Evolutionary conservation across 2,113 vertebrate species (phyloP).

Genomic region (Cranoglanis bouderius): DNA sequence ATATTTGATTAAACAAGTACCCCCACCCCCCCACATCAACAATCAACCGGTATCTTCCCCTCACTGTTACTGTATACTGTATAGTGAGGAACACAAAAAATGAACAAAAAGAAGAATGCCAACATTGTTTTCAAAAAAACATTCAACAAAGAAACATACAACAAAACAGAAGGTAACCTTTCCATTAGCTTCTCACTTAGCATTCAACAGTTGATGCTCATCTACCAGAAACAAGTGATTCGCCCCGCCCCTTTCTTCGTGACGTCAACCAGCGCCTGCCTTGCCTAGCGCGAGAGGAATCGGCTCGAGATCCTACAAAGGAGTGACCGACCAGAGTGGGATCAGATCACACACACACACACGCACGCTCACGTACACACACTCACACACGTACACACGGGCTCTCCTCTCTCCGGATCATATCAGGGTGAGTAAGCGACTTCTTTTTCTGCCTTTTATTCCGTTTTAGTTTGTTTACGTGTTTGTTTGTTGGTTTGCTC

Average conservation of each 20-base stretch:
- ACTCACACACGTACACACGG: background rate
- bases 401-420: background rate
- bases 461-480: background rate
- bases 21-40: no score
- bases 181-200: background rate
- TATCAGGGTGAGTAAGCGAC: background rate
- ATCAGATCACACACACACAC: constrained; percentile 21
- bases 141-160: no score
- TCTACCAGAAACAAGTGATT: background rate
- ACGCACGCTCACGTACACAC: background rate
- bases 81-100: background rate
- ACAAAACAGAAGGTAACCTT: background rate
- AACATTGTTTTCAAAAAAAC: no score
- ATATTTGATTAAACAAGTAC: background rate
- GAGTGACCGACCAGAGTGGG: constrained; percentile 39
- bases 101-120: background rate
- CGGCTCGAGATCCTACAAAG: constrained; percentile 50
- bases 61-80: no score
- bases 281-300: constrained; percentile 29
- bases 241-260: constrained; percentile 35
- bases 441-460: background rate
- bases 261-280: constrained; percentile 43
- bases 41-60: no score
- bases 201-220: constrained; percentile 2
- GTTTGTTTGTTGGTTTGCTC: background rate